Base-by-base conservation (phyloP, 2,797 vertebrate species). In the Limnodromus scolopaceus region DNA sequence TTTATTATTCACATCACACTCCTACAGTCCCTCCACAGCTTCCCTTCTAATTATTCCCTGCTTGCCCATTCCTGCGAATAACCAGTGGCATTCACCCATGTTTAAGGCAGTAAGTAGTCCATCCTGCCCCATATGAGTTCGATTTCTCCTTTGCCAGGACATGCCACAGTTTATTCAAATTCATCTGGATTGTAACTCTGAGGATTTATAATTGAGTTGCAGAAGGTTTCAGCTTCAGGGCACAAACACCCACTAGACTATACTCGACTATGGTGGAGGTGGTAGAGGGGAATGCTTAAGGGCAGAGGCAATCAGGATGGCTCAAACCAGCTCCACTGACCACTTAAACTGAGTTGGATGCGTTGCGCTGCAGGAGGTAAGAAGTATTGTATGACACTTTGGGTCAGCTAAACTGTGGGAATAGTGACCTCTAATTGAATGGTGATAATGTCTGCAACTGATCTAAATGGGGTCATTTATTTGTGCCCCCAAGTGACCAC, bases 1-100 rank as follows among this genome's bases (percentile, higher is more conserved):
- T 75, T 92, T 96, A 96, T 95, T 94, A 96, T 93, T 95, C 93
- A 83, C 84, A 87, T 94, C 86, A 91, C 87, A 92, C 87, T 97
- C 90, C 88, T 95, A 76, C 88, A 81, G 84, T 83, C 78, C 92
- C 71, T 93, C 90, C 57, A 38, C 84, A 85, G 79, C 65, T 95
- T 93, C 68, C 75, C 71, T 91, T 91, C 71, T 96, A 94, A 96
- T 97, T 94, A 92, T 85, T 95, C 94, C 75, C 94, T 80, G 57
- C 77, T 87, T 96, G 63, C 75, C 90, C 81, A 82, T 92, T 93
- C 78, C 80, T 88, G 20, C 91, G 90, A 91, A 95, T 83, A 92
- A 93, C 89, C 76, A 65, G 78, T 95, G 93, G 60, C 69, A 95
- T 96, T 95, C 91, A 96, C 78, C 90, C 92, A 92, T 84, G 34